Evolutionary conservation across 1,140 invertebrate species (phyloP), one percentile per base, ranked within the genome.

Genomic region (Oscheius sp.): DNA sequence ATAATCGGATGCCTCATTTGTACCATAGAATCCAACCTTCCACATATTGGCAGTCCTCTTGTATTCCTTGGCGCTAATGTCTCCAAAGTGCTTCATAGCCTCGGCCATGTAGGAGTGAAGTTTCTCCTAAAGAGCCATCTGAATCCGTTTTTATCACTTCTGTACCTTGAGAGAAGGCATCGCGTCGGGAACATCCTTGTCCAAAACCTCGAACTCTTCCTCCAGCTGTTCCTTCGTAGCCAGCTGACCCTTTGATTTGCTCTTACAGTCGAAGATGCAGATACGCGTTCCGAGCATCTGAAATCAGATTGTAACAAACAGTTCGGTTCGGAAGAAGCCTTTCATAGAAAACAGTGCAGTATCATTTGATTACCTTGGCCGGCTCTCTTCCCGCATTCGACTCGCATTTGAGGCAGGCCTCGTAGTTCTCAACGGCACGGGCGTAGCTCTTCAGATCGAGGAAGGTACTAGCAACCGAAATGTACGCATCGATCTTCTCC

Each of bases 301-400:
- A 15, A 23, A 55, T 13, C n/a, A n/a, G n/a, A n/a, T n/a, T 13
- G 23, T 55, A 7, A 13, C 15, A 55, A 55, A 7, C 4, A 55
- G 49, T 55, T 55, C 7, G 28, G n/a, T n/a, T 23, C 49, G 23
- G 28, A 15, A 55, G 4, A 15, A 55, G n/a, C 38, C n/a, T n/a
- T 10, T n/a, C 7, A 42, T 7, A 42, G 38, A 42, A 42, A 42
- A 42, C 38, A n/a, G n/a, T n/a, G n/a, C n/a, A n/a, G n/a, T n/a
- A n/a, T n/a, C n/a, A n/a, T n/a, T n/a, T n/a, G n/a, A n/a, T n/a
- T 55, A 55, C 49, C 49, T 55, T 55, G 7, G 15, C 49, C 49
- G 23, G 49, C 23, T 4, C 7, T 55, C 7, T 55, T 7, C 28
- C 28, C 4, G 7, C 28, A 13, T 23, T 7, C 23, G 7, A 7